Evolutionary conservation across 2,113 vertebrate genomes (phyloP).

Genomic region (Phylloscopus trochilus): DNA sequence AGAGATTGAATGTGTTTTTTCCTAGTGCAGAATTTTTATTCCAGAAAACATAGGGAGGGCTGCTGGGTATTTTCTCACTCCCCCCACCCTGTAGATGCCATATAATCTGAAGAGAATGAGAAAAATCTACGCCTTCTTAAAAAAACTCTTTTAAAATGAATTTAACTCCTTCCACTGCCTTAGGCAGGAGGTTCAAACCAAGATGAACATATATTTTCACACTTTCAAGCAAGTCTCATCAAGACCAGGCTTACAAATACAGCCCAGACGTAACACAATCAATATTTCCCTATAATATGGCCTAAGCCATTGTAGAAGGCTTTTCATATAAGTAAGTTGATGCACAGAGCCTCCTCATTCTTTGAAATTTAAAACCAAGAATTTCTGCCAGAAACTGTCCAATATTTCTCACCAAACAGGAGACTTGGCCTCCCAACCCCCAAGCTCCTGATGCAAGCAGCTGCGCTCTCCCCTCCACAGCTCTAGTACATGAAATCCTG

Average conservation of each 20-base stretch:
- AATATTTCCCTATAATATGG: not conserved
- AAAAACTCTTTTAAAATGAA: not conserved
- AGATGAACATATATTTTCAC: not conserved
- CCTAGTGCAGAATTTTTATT: not conserved
- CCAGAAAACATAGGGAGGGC: not conserved
- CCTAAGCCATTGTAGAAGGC: not conserved
- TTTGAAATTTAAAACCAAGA: not conserved
- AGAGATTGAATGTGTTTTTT: not conserved
- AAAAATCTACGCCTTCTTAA: not conserved
- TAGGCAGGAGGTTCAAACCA: not conserved
- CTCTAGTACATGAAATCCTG: not conserved
- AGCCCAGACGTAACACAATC: not conserved
- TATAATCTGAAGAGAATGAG: not conserved
- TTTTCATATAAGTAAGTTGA: not conserved
- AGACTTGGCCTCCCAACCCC: not conserved
- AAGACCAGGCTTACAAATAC: not conserved
- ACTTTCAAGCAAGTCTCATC: not conserved
- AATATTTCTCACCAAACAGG: not conserved
- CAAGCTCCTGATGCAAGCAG: not conserved
- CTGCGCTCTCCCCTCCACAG: not conserved
- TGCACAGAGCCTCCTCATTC: rapidly evolving
- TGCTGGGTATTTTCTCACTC: not conserved
- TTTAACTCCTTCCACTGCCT: not conserved
- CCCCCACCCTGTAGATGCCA: not conserved
- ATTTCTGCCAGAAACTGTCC: not conserved